A percentile compares a stretch with the other conserved stretches of the same genome.
phyloP scores from a whole-genome alignment of 2,888 invertebrate genomes.

The Sinhomidia bicolor region DNA sequence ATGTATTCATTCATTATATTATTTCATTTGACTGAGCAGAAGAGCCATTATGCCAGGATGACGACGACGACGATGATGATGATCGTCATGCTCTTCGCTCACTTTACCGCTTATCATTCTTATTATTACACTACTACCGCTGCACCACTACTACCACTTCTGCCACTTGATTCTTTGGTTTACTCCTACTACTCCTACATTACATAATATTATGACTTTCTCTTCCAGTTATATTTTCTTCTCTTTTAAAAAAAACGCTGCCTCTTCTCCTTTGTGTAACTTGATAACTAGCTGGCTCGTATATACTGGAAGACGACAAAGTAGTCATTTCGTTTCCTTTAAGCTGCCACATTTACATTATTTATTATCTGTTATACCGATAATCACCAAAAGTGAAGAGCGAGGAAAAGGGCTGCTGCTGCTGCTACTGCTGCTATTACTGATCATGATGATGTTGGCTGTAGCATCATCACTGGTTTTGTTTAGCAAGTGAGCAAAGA shows the following conservation, averaged over 20 bases:
- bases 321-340: constrained; percentile 63
- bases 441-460: constrained; percentile 10
- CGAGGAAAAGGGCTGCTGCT: not conserved
- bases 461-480: too few species aligned
- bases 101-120: constrained; percentile 29
- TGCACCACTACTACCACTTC: too few species aligned
- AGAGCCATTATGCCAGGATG: constrained; percentile 50
- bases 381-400: constrained; percentile 20
- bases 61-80: too few species aligned
- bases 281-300: constrained; percentile 14
- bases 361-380: constrained; percentile 68
- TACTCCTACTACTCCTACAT: not conserved
- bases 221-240: constrained; percentile 15
- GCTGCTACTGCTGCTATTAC: not conserved
- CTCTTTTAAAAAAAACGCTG: not conserved
- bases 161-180: not conserved
- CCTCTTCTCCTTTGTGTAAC: constrained; percentile 6
- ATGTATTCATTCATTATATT: constrained; percentile 55
- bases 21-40: constrained; percentile 64
- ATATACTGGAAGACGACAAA: constrained; percentile 42
- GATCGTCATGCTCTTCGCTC: constrained; percentile 24
- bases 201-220: not conserved
- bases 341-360: constrained; percentile 65
- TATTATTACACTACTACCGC: not conserved
- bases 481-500: not conserved